A percentile compares a stretch with the other conserved stretches of the same genome.
Conservation (phyloP, 1,140 invertebrate genomes). For the Planococcus citri region DNA sequence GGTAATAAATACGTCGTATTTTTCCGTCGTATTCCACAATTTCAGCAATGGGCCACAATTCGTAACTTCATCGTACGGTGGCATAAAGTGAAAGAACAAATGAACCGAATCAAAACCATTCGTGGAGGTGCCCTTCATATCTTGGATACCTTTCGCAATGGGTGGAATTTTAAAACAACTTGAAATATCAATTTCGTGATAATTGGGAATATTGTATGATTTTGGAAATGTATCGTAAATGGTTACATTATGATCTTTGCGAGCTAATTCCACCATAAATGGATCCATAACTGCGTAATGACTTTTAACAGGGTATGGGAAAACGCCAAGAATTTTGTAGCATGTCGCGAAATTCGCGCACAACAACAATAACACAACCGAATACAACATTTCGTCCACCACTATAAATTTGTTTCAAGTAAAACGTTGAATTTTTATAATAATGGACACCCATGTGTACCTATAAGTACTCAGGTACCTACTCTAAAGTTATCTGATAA, state of each 20-base stretch:
- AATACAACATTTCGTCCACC: not conserved
- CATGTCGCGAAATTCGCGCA: not conserved
- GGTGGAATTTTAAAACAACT: constrained; percentile 9
- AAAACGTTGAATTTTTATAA: not conserved
- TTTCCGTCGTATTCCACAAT: not conserved
- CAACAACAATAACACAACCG: not conserved
- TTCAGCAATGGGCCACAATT: not conserved
- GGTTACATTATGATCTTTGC: constrained; percentile 31
- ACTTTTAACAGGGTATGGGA: constrained; percentile 31
- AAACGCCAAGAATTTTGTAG: constrained; percentile 30
- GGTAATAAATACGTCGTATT: constrained; percentile 31
- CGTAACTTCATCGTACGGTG: not conserved
- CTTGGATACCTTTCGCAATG: not conserved
- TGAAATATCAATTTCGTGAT: constrained; percentile 35
- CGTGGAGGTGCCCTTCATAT: not conserved
- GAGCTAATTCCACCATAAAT: constrained; percentile 30
- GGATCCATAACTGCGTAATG: constrained; percentile 33
- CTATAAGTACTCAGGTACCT: too few species aligned
- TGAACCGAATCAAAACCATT: not conserved
- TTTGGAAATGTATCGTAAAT: constrained; percentile 36
- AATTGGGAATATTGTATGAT: constrained; percentile 38
- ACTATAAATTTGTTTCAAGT: not conserved
- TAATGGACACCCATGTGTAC: too few species aligned
- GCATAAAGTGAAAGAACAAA: not conserved
- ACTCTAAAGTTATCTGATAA: too few species aligned